Evolutionary conservation across 2,113 vertebrate species (phyloP), one percentile per base, ranked within the genome.

Genomic region (Hippoglossus stenolepis): DNA sequence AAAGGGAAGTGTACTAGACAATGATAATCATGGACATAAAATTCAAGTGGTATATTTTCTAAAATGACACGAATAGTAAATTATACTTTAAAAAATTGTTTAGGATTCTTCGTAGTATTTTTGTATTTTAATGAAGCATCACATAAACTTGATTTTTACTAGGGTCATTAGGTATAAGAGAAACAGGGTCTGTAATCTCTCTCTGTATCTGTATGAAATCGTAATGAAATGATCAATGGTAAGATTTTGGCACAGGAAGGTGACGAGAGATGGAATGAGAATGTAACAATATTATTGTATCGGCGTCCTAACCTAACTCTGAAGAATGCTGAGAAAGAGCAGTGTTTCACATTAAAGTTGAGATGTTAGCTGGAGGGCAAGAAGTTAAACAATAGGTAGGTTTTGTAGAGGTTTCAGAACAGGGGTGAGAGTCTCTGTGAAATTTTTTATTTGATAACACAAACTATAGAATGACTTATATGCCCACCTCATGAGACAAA

Each of bases 221-320:
- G 1, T 65, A 69, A 79, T 69, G 57, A 82, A 83, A 84, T 69
- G 70, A 85, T 90, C 73, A 87, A 68, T 67, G 51, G 43, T 51
- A 57, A 56, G 38, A 62, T 65, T 77, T 81, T 28, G 74, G 62
- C 56, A 21, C 47, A 58, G 76, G 83, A 73, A 86, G 35, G 24
- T 35, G 59, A 79, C 24, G 21, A 11, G 17, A 18, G n/a, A 43
- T 18, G 5, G 17, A 45, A 40, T 64, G 31, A 21, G 58, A 77
- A 70, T 57, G 35, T 71, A 70, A 60, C 49, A 17, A 7, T 20
- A 53, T 51, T 2, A 24, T 24, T 24, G 24, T 10, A 49, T 49
- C 0, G 47, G 4, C 20, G 49, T 20, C 49, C 49, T 2, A 12
- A 12, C 17, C 49, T 14, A 45, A 45, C 3, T 14, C 49, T 18